Conservation (phyloP, 1,140 invertebrate genomes). For the Ditylenchus dipsaci region DNA sequence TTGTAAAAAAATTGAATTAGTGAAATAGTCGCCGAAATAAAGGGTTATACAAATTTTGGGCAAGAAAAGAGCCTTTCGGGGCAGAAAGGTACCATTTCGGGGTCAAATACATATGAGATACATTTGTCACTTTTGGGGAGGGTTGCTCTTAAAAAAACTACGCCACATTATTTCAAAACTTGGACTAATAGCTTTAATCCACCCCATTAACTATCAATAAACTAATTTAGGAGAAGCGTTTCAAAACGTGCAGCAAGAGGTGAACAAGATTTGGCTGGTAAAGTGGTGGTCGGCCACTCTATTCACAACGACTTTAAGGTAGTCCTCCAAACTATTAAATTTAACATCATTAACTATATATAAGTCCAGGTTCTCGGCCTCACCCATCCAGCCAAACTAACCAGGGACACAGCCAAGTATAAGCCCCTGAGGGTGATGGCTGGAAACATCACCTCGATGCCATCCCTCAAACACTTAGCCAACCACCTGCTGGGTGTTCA, state of each 20-base stretch:
- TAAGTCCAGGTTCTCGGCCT: slow-evolving; percentile 66
- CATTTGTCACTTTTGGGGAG: no score
- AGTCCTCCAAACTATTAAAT: no score
- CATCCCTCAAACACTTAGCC: slow-evolving; percentile 75
- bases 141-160: no score
- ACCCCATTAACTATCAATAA: no score
- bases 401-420: slow-evolving; percentile 75
- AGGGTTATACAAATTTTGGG: no score
- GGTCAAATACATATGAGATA: no score
- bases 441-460: slow-evolving; percentile 66
- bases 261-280: slow-evolving; percentile 71
- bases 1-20: no score
- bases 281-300: slow-evolving; percentile 80
- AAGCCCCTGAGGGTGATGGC: slow-evolving; percentile 69
- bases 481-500: slow-evolving; percentile 71
- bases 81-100: no score
- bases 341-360: not conserved
- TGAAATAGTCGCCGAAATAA: no score
- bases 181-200: no score
- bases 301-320: slow-evolving; percentile 75
- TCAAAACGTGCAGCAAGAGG: slow-evolving; percentile 73
- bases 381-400: slow-evolving; percentile 71
- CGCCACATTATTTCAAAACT: no score
- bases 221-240: slow-evolving; percentile 69
- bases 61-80: no score